A percentile compares a stretch with the other conserved stretches of the same genome.
Conservation (phyloP, 2,888 invertebrate species). For the Agrochola macilenta region DNA sequence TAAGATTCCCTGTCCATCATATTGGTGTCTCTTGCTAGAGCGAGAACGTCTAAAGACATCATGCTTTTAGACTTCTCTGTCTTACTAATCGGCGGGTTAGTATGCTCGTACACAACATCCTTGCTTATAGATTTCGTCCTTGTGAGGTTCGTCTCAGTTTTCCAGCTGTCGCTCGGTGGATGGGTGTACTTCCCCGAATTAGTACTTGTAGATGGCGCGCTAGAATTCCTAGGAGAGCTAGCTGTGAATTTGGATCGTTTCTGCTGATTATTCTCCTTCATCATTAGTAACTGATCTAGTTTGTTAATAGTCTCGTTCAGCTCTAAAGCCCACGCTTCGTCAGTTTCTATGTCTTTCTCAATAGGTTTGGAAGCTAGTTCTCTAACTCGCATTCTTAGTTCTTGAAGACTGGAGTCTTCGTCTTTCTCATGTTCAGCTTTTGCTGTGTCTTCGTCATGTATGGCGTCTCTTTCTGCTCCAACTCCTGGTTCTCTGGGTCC, state of each 20-base stretch:
- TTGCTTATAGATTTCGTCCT: slow-evolving; percentile 84
- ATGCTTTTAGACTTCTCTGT: slow-evolving; percentile 87
- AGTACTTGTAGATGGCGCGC: slow-evolving; percentile 85
- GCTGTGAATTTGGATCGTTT: slow-evolving; percentile 87
- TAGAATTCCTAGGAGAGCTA: slow-evolving; percentile 81
- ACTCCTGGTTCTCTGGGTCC: slow-evolving; percentile 93
- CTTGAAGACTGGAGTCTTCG: slow-evolving; percentile 91
- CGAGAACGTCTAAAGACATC: slow-evolving; percentile 88
- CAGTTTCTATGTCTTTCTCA: slow-evolving; percentile 93
- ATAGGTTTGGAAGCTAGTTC: slow-evolving; percentile 94
- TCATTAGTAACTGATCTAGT: slow-evolving; percentile 93
- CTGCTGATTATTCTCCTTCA: slow-evolving; percentile 91
- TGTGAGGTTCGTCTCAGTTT: slow-evolving; percentile 76
- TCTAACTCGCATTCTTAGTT: slow-evolving; percentile 92
- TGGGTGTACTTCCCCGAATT: slow-evolving; percentile 75
- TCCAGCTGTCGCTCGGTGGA: slow-evolving; percentile 82
- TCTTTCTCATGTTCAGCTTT: slow-evolving; percentile 81
- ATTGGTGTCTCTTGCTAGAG: slow-evolving; percentile 84
- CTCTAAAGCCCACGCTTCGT: slow-evolving; percentile 94
- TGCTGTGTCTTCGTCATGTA: slow-evolving; percentile 81
- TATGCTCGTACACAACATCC: slow-evolving; percentile 81
- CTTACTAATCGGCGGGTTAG: slow-evolving; percentile 80
- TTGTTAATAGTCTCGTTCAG: slow-evolving; percentile 94
- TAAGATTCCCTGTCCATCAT: slow-evolving; percentile 87
- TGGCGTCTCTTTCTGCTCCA: slow-evolving; percentile 92